A percentile compares a stretch with the other conserved stretches of the same genome.
These are phyloP conservation scores for Glaucopsyche alexis DNA, from an alignment of 2,888 invertebrate genomes.

Conservation along the genomic window DNA sequence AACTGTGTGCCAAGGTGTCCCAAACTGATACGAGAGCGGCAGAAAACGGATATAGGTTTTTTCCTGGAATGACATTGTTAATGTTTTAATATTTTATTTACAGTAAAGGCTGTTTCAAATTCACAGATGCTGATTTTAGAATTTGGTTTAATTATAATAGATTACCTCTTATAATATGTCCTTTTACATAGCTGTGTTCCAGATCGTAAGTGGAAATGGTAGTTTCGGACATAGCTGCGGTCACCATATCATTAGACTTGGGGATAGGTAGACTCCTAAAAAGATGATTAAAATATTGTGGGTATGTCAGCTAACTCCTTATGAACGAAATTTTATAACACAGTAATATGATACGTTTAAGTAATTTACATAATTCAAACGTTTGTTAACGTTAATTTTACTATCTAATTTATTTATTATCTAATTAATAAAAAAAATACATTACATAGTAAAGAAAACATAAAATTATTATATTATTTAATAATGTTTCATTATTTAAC, in stretches of 20 bases:
- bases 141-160: neutral
- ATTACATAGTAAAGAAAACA: too few relatives aligned
- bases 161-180: constrained; percentile 88
- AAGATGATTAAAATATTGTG: too few relatives aligned
- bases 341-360: too few relatives aligned
- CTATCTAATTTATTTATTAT: too few relatives aligned
- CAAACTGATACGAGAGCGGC: constrained; percentile 22
- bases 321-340: too few relatives aligned
- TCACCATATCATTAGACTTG: constrained; percentile 52
- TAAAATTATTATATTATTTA: too few relatives aligned
- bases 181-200: constrained; percentile 82
- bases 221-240: constrained; percentile 74
- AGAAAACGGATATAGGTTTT: constrained; percentile 20
- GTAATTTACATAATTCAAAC: too few relatives aligned
- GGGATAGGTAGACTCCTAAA: neutral
- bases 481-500: too few relatives aligned
- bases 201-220: constrained; percentile 75
- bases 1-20: neutral
- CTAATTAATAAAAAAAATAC: too few relatives aligned
- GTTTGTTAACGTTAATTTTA: too few relatives aligned
- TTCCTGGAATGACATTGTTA: constrained; percentile 4
- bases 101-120: neutral
- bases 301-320: too few relatives aligned
- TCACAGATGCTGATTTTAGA: too few relatives aligned
- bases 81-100: neutral